phyloP scores from a whole-genome alignment of 2,888 invertebrate species.

The Volucella inanis region DNA sequence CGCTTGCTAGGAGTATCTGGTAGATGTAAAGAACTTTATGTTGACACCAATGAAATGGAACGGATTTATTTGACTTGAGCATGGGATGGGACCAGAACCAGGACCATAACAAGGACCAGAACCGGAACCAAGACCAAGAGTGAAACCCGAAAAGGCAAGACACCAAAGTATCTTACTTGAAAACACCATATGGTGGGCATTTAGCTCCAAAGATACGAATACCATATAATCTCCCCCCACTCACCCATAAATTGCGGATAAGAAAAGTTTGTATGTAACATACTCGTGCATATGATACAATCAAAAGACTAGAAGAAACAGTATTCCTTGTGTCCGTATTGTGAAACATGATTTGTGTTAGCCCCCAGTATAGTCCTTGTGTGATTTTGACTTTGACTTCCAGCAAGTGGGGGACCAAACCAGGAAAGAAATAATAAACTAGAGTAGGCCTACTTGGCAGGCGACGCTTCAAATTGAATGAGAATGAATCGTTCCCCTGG shows the following conservation, averaged over 20 bases:
- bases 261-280: conserved; percentile 26
- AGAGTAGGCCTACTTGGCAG: conserved; percentile 31
- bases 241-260: conserved; percentile 62
- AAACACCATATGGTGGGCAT: conserved; percentile 62
- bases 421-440: conserved; percentile 4
- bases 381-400: not conserved
- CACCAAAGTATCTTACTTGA: conserved; percentile 34
- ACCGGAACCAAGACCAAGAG: conserved; percentile 1
- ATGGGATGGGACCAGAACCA: conserved; percentile 27
- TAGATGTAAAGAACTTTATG: conserved; percentile 57
- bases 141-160: not conserved
- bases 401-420: not conserved
- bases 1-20: conserved; percentile 5
- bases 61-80: conserved; percentile 69
- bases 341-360: conserved; percentile 67
- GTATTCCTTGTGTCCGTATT: conserved; percentile 27
- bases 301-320: no score
- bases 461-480: conserved; percentile 68
- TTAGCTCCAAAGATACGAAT: conserved; percentile 39
- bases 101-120: conserved; percentile 6
- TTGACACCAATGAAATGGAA: conserved; percentile 71
- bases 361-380: conserved; percentile 41
- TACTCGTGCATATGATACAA: no score
- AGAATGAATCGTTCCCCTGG: conserved; percentile 67
- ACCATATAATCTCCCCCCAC: conserved; percentile 52